A percentile compares a stretch with the other conserved stretches of the same genome.
phyloP scores from a whole-genome alignment of 2,888 invertebrate species.

The Agrotis puta region DNA sequence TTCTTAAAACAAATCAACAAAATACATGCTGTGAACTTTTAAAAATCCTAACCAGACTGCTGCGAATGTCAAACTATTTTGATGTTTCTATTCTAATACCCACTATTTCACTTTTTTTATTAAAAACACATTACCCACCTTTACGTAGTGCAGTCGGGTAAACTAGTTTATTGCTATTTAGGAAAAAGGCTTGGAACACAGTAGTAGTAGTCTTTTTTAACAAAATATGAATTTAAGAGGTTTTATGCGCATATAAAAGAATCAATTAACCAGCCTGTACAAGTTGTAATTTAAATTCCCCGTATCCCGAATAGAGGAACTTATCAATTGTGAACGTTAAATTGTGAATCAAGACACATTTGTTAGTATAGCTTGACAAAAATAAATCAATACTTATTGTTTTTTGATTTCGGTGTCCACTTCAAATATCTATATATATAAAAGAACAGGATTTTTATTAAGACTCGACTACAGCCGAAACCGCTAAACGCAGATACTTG shows the following conservation, averaged over 20 bases:
- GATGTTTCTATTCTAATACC: constrained; percentile 25
- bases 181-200: constrained; percentile 5
- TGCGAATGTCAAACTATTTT: constrained; percentile 35
- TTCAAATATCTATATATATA: no score
- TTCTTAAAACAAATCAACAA: constrained; percentile 59
- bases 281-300: not conserved
- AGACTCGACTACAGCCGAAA: no score
- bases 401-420: not conserved
- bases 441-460: no score
- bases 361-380: not conserved
- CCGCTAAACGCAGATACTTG: no score
- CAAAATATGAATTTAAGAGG: not conserved
- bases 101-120: constrained; percentile 9
- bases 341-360: not conserved
- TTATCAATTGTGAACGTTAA: not conserved
- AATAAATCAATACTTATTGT: not conserved
- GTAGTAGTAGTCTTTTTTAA: constrained; percentile 16
- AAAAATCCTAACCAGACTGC: constrained; percentile 44
- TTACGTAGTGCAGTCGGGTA: no score
- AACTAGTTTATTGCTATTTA: no score
- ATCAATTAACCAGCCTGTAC: not conserved
- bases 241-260: no score
- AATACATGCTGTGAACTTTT: constrained; percentile 29
- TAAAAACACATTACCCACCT: not conserved
- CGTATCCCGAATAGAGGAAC: not conserved